Percentiles rank a stretch among this genome's conserved stretches.
These are phyloP conservation scores for Drosophila setosimentum DNA, from an alignment of 2,888 invertebrate genomes.

Conservation along the genomic window DNA sequence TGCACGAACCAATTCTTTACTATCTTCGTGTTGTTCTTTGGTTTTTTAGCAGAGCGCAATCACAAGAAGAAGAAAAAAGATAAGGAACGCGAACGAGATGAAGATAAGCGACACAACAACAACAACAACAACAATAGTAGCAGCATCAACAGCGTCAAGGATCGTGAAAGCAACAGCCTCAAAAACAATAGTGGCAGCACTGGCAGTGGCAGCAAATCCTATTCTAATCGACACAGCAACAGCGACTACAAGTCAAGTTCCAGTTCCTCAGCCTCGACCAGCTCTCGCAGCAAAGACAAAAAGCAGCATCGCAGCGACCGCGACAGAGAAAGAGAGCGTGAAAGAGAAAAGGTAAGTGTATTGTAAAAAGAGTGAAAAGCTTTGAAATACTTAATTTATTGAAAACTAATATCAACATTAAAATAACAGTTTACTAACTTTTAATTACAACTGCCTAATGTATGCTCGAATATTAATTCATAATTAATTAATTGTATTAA, in stretches of 20 bases:
- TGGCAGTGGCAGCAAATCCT: conserved; percentile 50
- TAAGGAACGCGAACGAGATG: conserved; percentile 80
- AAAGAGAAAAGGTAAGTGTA: conserved; percentile 46
- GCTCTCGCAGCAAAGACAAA: conserved; percentile 71
- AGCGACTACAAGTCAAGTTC: conserved; percentile 58
- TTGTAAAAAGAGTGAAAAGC: background rate
- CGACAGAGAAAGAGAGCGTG: conserved; percentile 56
- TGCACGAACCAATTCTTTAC: conserved; percentile 22
- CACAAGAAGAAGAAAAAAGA: conserved; percentile 85
- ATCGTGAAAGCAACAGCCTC: conserved; percentile 3
- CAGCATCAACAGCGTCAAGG: conserved; percentile 1
- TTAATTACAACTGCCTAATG: background rate
- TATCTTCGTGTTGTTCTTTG: background rate
- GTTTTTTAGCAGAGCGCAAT: conserved; percentile 69
- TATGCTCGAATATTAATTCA: background rate
- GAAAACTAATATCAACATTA: background rate
- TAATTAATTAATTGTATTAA: background rate
- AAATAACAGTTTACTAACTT: background rate
- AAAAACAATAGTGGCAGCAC: conserved; percentile 15
- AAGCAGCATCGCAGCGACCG: conserved; percentile 61
- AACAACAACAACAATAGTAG: conserved; percentile 23
- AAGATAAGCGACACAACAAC: conserved; percentile 58
- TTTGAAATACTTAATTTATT: background rate
- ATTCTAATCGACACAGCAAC: conserved; percentile 50
- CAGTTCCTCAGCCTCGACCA: conserved; percentile 59